Evolutionary conservation across 1,140 invertebrate species (phyloP).

Genomic region (Ephestia elutella): DNA sequence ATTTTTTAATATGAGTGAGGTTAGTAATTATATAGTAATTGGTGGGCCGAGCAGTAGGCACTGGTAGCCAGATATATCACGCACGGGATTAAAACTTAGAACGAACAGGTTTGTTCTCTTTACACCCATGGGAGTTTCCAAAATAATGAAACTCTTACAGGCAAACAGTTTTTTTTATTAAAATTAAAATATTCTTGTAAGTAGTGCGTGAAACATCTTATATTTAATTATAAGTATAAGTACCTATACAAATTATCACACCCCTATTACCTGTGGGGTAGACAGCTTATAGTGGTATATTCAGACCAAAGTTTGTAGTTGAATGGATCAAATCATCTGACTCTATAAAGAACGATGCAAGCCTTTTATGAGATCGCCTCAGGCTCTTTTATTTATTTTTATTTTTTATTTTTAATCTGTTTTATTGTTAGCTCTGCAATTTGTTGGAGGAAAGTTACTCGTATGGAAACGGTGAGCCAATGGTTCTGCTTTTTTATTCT

Average conservation of each 20-base stretch:
- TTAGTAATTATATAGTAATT: conserved; percentile 68
- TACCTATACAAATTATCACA: no score
- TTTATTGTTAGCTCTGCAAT: conserved; percentile 1
- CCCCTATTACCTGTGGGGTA: no score
- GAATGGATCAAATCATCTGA: not conserved
- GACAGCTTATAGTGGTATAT: no score
- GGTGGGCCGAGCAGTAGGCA: conserved; percentile 38
- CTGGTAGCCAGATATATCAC: conserved; percentile 53
- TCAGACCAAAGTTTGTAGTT: no score
- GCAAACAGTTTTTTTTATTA: no score
- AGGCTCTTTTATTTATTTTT: conserved; percentile 4
- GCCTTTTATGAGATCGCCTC: not conserved
- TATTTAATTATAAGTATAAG: no score
- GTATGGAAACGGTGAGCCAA: not conserved
- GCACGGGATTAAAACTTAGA: conserved; percentile 17
- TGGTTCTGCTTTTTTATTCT: not conserved
- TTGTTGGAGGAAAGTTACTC: not conserved
- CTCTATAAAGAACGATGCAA: not conserved
- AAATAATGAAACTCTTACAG: no score
- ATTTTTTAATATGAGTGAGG: conserved; percentile 29
- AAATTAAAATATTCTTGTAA: no score
- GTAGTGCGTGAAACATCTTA: no score
- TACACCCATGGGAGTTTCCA: not conserved
- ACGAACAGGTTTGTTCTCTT: not conserved
- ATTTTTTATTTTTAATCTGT: conserved; percentile 8